Percentiles rank a stretch among this genome's conserved stretches.
Conservation (phyloP, 2,113 vertebrate genomes). For the Bambusicola thoracicus region DNA sequence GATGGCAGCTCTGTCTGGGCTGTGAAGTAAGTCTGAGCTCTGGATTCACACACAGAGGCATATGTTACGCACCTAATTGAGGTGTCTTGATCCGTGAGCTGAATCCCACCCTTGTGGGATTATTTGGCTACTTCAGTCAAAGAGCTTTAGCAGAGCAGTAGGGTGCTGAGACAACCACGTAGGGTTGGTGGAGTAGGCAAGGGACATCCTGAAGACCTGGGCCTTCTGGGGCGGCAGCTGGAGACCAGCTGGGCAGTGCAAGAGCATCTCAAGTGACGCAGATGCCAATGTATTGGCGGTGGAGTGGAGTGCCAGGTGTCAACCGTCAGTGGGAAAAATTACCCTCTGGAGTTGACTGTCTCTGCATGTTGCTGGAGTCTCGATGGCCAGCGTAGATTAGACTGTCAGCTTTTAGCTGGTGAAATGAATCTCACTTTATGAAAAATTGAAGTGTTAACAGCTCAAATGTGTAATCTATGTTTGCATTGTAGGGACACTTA, state of each 20-base stretch:
- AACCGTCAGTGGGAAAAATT: background rate
- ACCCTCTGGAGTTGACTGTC: background rate
- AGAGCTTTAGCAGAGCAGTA: background rate
- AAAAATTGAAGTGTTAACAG: slow-evolving; percentile 15
- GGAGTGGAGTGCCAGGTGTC: slow-evolving; percentile 17
- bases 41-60: rapidly evolving
- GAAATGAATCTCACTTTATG: slow-evolving; percentile 1
- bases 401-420: slow-evolving; percentile 11
- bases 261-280: background rate
- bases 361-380: background rate
- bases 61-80: rapidly evolving
- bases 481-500: background rate
- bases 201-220: background rate
- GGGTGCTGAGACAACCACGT: rapidly evolving
- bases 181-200: background rate
- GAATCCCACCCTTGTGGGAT: background rate
- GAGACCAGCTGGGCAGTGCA: background rate
- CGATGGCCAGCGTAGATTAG: background rate
- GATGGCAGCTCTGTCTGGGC: background rate
- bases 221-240: background rate
- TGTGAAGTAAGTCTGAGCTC: background rate
- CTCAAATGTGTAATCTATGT: background rate
- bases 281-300: background rate
- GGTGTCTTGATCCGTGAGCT: background rate
- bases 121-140: background rate